Conservation (phyloP, 2,888 invertebrate species). For the Marronus borbonicus region DNA sequence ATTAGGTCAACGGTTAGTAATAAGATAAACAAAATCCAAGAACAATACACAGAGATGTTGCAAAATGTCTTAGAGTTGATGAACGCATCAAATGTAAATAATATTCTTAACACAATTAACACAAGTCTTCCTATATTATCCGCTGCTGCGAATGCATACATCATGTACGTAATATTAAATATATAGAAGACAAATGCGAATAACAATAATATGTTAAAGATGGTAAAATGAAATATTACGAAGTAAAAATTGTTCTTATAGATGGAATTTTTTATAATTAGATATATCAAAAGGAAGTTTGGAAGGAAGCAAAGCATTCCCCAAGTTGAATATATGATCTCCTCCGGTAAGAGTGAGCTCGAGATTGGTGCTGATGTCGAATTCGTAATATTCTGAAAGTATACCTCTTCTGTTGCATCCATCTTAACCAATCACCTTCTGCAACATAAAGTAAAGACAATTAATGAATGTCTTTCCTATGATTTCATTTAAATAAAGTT, state of each 20-base stretch:
- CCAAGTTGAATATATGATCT: not conserved
- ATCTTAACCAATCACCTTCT: not conserved
- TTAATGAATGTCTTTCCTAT: not conserved
- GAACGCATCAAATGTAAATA: not conserved
- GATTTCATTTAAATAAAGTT: too few relatives aligned
- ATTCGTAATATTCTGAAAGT: not conserved
- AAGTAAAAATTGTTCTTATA: not conserved
- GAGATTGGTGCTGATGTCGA: too few relatives aligned
- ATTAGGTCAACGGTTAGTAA: not conserved
- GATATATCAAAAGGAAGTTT: not conserved
- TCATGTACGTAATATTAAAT: not conserved
- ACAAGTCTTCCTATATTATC: not conserved
- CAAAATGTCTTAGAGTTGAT: not conserved
- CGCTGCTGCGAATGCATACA: too few relatives aligned
- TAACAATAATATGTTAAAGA: not conserved
- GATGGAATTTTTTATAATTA: not conserved
- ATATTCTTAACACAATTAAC: not conserved
- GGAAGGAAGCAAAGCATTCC: not conserved
- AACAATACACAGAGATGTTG: not conserved
- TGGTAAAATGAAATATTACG: not conserved
- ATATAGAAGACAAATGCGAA: not conserved
- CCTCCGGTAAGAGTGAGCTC: not conserved
- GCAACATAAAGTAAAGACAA: not conserved
- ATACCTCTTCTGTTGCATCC: not conserved
- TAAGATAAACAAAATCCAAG: not conserved